Evolutionary conservation across 2,113 vertebrate genomes (phyloP).

Genomic region (chimpanzee (Pan troglodytes)): NHGRI_mPanTro3-v2.1_pri NC_086015.1:165532001-165532500

Average conservation of each 20-base stretch:
- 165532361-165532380: not conserved
- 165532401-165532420: not conserved
- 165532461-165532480: not conserved
- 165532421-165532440: not conserved
- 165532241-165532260: not conserved
- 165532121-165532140: not conserved
- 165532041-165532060: not conserved
- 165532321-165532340: not conserved
- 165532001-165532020: not conserved
- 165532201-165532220: not conserved
- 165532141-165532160: not conserved
- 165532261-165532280: not conserved
- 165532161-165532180: not conserved
- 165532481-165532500: not conserved
- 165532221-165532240: not conserved
- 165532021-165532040: not conserved
- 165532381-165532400: not conserved
- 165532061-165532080: not conserved
- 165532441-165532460: not conserved
- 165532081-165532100: not conserved
- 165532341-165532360: not conserved
- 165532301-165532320: not conserved
- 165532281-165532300: not conserved
- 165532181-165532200: not conserved
- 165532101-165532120: not conserved